These are phyloP conservation scores for Ruditapes philippinarum DNA, from an alignment of 1,140 invertebrate species.

Conservation along the genomic window DNA sequence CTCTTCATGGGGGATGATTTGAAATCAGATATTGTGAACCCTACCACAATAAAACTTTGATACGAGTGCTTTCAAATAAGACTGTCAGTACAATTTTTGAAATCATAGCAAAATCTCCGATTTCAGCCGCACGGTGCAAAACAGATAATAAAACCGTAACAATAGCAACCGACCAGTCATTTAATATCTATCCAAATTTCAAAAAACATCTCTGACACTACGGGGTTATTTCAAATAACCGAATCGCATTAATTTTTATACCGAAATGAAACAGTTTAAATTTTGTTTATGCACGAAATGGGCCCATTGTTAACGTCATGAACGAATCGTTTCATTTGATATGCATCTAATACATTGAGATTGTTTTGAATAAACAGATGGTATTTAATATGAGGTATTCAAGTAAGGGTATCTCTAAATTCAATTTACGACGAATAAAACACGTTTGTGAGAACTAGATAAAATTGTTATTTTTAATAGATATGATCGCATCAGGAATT, in stretches of 20 bases:
- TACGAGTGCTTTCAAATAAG: constrained; percentile 11
- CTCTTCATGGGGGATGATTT: background rate
- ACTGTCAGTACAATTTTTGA: constrained; percentile 55
- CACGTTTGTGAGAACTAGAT: constrained; percentile 60
- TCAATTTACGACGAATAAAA: constrained; percentile 65
- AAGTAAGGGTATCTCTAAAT: constrained; percentile 48
- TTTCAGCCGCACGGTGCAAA: constrained; percentile 65
- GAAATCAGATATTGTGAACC: constrained; percentile 12
- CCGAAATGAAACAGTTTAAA: constrained; percentile 58
- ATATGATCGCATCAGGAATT: constrained; percentile 28
- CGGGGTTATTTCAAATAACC: constrained; percentile 55
- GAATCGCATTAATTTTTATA: constrained; percentile 36
- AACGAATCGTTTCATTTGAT: constrained; percentile 59
- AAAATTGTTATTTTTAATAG: constrained; percentile 60
- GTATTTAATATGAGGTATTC: constrained; percentile 56
- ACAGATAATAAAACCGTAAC: constrained; percentile 66
- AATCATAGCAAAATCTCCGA: constrained; percentile 55
- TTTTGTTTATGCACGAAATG: constrained; percentile 65
- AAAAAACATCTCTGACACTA: constrained; percentile 39
- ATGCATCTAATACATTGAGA: constrained; percentile 63
- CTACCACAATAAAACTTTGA: constrained; percentile 34
- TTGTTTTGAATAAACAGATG: constrained; percentile 65
- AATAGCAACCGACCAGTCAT: constrained; percentile 54
- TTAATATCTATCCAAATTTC: constrained; percentile 60
- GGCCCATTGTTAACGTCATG: constrained; percentile 39